These are phyloP conservation scores for Dastarcus helophoroides DNA, from an alignment of 2,888 invertebrate genomes.

Conservation along the genomic window DNA sequence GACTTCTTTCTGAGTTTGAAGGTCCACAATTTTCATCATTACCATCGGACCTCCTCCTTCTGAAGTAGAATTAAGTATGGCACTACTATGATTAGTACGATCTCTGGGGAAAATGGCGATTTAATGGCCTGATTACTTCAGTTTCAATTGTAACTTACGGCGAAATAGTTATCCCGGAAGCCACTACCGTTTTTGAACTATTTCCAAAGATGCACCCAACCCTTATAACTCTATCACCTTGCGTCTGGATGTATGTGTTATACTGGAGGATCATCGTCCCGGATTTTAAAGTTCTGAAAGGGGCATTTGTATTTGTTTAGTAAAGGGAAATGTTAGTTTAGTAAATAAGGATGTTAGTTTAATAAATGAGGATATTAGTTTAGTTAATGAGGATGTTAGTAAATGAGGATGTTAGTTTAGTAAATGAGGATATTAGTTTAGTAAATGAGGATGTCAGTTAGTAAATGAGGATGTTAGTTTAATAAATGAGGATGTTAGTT, in stretches of 20 bases:
- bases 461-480: too few species aligned
- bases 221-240: constrained; percentile 70
- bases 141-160: too few species aligned
- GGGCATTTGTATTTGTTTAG: too few species aligned
- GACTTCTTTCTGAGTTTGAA: constrained; percentile 44
- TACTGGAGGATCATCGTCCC: constrained; percentile 71
- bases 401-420: too few species aligned
- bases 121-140: neutral
- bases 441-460: too few species aligned
- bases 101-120: constrained; percentile 25
- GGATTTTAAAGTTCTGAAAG: constrained; percentile 57
- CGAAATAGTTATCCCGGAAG: constrained; percentile 46
- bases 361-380: too few species aligned
- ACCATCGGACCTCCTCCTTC: constrained; percentile 38
- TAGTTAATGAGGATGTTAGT: too few species aligned
- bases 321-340: too few species aligned
- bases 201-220: constrained; percentile 63
- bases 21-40: constrained; percentile 48
- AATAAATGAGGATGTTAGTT: too few species aligned
- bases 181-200: constrained; percentile 40
- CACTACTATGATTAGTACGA: constrained; percentile 38
- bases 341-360: too few species aligned
- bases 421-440: too few species aligned
- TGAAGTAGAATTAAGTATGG: constrained; percentile 37
- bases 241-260: constrained; percentile 73